A percentile compares a stretch with the other conserved stretches of the same genome.
These are phyloP conservation scores for Knipowitschia caucasica DNA, from an alignment of 2,797 vertebrate species.

Conservation along the genomic window DNA sequence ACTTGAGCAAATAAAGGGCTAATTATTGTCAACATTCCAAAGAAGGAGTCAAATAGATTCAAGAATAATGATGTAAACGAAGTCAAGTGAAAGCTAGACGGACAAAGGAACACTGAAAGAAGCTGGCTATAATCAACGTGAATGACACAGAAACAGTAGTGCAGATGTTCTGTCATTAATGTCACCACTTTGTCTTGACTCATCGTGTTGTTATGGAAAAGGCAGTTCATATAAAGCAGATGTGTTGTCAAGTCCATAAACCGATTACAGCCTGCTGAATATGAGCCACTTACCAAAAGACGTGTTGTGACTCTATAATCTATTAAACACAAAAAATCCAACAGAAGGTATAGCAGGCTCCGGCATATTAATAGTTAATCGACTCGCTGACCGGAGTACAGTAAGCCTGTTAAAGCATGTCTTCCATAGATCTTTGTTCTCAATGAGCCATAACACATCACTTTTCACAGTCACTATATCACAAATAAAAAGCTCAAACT, in stretches of 20 bases:
- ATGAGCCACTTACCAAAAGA: neutral
- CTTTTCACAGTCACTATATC: neutral
- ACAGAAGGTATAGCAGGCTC: constrained; percentile 32
- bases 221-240: constrained; percentile 2
- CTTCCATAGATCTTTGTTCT: neutral
- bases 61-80: constrained; percentile 12
- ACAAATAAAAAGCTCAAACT: neutral
- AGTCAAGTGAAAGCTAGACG: constrained; percentile 12
- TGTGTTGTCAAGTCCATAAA: neutral
- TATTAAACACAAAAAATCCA: constrained; percentile 32
- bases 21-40: too few relatives aligned
- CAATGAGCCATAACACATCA: neutral
- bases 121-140: constrained; percentile 23
- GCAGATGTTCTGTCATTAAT: constrained; percentile 4
- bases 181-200: constrained; percentile 8
- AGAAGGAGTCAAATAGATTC: too few relatives aligned
- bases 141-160: constrained; percentile 15
- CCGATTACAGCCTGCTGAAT: neutral
- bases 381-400: constrained; percentile 11
- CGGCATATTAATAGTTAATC: constrained; percentile 41
- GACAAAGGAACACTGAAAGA: constrained; percentile 22
- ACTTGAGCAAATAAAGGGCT: too few relatives aligned
- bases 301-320: constrained; percentile 28
- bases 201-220: constrained; percentile 4
- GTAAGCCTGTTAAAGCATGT: constrained; percentile 28